Conservation (phyloP, 2,113 vertebrate species). For the Malaclemys terrapin region DNA sequence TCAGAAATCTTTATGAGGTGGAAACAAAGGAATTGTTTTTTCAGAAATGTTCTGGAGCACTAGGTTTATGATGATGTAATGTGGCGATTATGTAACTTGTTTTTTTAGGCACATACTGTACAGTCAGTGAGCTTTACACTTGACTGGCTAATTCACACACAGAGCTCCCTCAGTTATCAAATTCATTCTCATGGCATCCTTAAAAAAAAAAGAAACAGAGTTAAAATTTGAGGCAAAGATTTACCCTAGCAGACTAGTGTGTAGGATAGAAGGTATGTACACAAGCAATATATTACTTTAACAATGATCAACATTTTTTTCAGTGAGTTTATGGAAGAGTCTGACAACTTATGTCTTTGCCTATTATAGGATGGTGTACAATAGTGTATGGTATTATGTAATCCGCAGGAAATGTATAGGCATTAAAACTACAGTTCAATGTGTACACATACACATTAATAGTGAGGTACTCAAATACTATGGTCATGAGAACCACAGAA, state of each 20-base stretch:
- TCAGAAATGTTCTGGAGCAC: not conserved
- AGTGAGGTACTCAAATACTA: not conserved
- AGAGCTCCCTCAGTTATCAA: not conserved
- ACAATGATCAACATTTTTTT: not conserved
- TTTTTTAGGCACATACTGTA: conserved; percentile 6
- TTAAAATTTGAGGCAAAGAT: not conserved
- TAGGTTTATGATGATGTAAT: conserved; percentile 51
- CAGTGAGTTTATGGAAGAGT: not conserved
- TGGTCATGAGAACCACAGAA: not conserved
- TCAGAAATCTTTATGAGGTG: conserved; percentile 42
- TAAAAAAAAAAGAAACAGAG: not conserved
- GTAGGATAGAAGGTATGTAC: not conserved
- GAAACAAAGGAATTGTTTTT: conserved; percentile 53
- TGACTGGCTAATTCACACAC: not conserved
- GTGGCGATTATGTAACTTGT: conserved; percentile 9
- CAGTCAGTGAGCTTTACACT: not conserved
- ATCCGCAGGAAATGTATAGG: not conserved
- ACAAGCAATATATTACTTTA: not conserved
- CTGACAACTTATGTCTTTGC: not conserved
- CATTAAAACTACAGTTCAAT: not conserved
- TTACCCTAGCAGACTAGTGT: not conserved
- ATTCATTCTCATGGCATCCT: not conserved
- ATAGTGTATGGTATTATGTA: not conserved
- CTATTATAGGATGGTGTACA: rapidly evolving
- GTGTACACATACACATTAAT: not conserved